Conservation (phyloP, 1,140 invertebrate genomes). For the Venturia canescens region DNA sequence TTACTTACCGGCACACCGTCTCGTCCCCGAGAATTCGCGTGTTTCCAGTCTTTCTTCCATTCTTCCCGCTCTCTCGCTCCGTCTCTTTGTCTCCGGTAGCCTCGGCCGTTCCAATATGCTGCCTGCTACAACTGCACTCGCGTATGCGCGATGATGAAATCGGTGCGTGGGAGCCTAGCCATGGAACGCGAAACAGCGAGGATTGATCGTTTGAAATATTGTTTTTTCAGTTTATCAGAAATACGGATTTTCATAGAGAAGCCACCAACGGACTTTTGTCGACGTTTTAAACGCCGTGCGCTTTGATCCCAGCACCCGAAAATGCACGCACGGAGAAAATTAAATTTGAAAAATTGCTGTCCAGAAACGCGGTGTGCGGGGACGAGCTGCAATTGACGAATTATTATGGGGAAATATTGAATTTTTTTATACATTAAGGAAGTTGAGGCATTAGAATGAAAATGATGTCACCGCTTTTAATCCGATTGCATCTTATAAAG, state of each 20-base stretch:
- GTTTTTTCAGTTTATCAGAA: neutral
- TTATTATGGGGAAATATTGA: too few species aligned
- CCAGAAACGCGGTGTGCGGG: too few species aligned
- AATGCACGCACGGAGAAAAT: too few species aligned
- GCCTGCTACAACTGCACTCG: neutral
- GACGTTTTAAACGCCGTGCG: too few species aligned
- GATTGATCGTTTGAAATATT: neutral
- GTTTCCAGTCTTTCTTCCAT: slow-evolving; percentile 9
- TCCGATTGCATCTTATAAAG: too few species aligned
- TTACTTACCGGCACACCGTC: slow-evolving; percentile 25
- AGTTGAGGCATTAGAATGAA: too few species aligned
- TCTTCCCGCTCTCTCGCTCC: neutral
- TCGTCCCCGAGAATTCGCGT: slow-evolving; percentile 35
- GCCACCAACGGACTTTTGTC: too few species aligned
- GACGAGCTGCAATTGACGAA: too few species aligned
- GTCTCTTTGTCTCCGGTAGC: neutral
- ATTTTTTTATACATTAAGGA: too few species aligned
- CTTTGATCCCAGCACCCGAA: too few species aligned
- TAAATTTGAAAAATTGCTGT: too few species aligned
- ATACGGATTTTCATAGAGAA: neutral
- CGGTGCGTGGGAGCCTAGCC: slow-evolving; percentile 60
- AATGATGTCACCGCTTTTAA: too few species aligned
- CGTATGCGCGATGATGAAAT: slow-evolving; percentile 52
- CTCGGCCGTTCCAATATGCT: neutral
- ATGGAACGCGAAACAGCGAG: slow-evolving; percentile 7